Evolutionary conservation across 30 jellyfish, hydroid and myxozoan species (phyloP).

Genomic region (Hydra vulgaris): DNA sequence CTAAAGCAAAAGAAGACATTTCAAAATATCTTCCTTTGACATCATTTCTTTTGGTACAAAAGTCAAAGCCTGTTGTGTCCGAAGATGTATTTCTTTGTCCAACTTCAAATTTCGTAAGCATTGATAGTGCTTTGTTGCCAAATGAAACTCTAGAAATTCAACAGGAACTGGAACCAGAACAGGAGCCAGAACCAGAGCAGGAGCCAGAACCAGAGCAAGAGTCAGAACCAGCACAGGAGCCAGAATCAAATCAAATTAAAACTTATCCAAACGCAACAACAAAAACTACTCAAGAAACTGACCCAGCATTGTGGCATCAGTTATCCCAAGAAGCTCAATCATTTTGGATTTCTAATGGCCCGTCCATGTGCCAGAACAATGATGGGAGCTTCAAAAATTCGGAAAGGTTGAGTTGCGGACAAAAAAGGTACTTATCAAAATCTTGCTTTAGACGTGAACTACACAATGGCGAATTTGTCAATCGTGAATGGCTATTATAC

Average conservation of each 20-base stretch:
- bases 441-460: background rate
- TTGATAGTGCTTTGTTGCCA: too few species aligned
- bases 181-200: background rate
- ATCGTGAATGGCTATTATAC: slow-evolving; percentile 32
- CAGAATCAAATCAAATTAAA: background rate
- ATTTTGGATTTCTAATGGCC: background rate
- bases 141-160: background rate
- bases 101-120: too few species aligned
- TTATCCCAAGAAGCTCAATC: background rate
- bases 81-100: too few species aligned
- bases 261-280: background rate
- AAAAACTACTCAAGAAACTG: background rate
- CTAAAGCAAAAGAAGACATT: too few species aligned
- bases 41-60: too few species aligned
- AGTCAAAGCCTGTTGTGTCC: too few species aligned
- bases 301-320: background rate
- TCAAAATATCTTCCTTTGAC: too few species aligned
- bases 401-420: background rate
- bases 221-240: background rate
- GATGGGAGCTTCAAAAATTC: background rate
- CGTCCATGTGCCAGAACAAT: background rate
- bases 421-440: background rate
- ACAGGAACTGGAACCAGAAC: background rate
- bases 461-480: slow-evolving; percentile 31
- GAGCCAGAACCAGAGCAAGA: background rate